These are phyloP conservation scores for Brachionus rotundiformis DNA, from an alignment of 1,140 invertebrate genomes.

Conservation along the genomic window DNA sequence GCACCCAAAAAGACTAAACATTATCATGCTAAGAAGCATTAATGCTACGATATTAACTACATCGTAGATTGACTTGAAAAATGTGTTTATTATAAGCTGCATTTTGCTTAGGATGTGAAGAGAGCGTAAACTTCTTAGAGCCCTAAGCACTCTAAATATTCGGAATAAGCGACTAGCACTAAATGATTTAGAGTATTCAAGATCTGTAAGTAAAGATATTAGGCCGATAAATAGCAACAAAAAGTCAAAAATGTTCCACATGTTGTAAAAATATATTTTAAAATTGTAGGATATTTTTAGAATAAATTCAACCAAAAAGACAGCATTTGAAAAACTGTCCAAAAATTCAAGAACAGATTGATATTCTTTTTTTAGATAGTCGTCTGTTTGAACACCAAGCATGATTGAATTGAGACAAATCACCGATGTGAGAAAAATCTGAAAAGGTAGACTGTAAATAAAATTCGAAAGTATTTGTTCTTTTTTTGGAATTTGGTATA, in stretches of 20 bases:
- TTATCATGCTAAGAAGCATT: slow-evolving; percentile 4
- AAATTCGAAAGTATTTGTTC: neutral
- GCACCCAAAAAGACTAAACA: slow-evolving; percentile 33
- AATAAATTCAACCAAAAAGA: slow-evolving; percentile 27
- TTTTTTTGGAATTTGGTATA: neutral
- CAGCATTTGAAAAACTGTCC: slow-evolving; percentile 30
- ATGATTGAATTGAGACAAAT: slow-evolving; percentile 23
- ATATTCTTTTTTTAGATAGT: neutral
- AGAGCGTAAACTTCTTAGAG: neutral
- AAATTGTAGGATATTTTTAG: slow-evolving; percentile 30
- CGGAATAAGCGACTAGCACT: slow-evolving; percentile 22
- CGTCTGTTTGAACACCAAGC: slow-evolving; percentile 15
- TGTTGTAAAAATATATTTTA: slow-evolving; percentile 35
- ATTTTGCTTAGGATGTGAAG: slow-evolving; percentile 16
- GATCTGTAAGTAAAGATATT: slow-evolving; percentile 1
- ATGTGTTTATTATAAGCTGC: slow-evolving; percentile 30
- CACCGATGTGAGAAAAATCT: neutral
- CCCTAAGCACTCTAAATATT: slow-evolving; percentile 26
- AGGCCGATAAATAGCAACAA: slow-evolving; percentile 26
- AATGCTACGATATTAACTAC: slow-evolving; percentile 7
- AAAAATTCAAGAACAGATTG: slow-evolving; percentile 27
- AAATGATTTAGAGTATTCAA: slow-evolving; percentile 33
- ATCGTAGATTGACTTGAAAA: slow-evolving; percentile 37
- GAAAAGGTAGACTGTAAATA: slow-evolving; percentile 39
- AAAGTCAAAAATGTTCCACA: slow-evolving; percentile 38